Percentiles rank a stretch among this genome's conserved stretches.
phyloP scores from a whole-genome alignment of 2,113 vertebrate genomes.

The Prinia subflava region DNA sequence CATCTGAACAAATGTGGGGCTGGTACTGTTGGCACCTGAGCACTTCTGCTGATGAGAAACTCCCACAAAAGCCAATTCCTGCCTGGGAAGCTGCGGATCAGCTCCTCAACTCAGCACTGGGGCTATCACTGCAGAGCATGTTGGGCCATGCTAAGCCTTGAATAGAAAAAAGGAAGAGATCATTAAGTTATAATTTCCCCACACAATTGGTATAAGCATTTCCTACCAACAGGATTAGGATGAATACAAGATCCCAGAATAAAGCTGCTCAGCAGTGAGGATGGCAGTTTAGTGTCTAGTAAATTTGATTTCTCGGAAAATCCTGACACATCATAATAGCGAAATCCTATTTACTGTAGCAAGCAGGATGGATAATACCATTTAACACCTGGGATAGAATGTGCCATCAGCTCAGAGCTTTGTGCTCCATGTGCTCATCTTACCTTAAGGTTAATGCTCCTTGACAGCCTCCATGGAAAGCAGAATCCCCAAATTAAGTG shows the following conservation, averaged over 20 bases:
- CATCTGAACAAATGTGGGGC: background rate
- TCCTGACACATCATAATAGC: slow-evolving; percentile 83
- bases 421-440: slow-evolving; percentile 69
- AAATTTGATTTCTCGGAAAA: slow-evolving; percentile 83
- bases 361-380: slow-evolving; percentile 79
- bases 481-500: slow-evolving; percentile 73
- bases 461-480: slow-evolving; percentile 73
- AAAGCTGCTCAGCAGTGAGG: slow-evolving; percentile 77
- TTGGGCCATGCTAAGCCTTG: slow-evolving; percentile 59
- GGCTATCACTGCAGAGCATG: slow-evolving; percentile 62
- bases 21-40: background rate
- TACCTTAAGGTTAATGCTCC: slow-evolving; percentile 79
- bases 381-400: slow-evolving; percentile 77
- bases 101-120: slow-evolving; percentile 37
- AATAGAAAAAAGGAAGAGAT: slow-evolving; percentile 68
- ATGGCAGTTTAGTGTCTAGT: slow-evolving; percentile 74
- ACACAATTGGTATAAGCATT: slow-evolving; percentile 77
- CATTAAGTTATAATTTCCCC: slow-evolving; percentile 82
- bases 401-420: slow-evolving; percentile 71
- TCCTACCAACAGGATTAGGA: slow-evolving; percentile 79
- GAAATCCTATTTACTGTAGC: slow-evolving; percentile 84
- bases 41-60: background rate
- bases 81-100: slow-evolving; percentile 54
- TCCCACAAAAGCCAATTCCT: slow-evolving; percentile 13
- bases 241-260: slow-evolving; percentile 74